A percentile compares a stretch with the other conserved stretches of the same genome.
Evolutionary conservation across 2,888 invertebrate genomes (phyloP).

Genomic region (Campopleginae sp.): DNA sequence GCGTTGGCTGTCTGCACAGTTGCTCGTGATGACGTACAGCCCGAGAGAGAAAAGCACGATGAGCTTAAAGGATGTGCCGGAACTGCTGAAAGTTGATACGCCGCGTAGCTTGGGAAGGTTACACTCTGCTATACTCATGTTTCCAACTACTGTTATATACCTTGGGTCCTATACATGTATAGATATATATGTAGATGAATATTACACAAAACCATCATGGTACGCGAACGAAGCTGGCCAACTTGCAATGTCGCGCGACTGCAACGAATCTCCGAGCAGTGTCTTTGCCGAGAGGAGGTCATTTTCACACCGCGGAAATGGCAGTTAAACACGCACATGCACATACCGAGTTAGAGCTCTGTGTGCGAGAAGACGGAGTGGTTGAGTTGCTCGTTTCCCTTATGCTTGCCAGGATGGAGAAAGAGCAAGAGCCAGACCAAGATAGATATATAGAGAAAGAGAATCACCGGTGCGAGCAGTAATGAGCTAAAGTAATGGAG

Average conservation of each 20-base stretch:
- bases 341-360: not conserved
- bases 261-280: conserved; percentile 30
- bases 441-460: not conserved
- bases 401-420: conserved; percentile 33
- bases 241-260: conserved; percentile 36
- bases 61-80: conserved; percentile 65
- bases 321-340: conserved; percentile 49
- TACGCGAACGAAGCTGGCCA: conserved; percentile 9
- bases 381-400: conserved; percentile 57
- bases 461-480: conserved; percentile 67
- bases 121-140: conserved; percentile 25
- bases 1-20: conserved; percentile 32
- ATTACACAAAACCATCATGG: not conserved
- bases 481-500: conserved; percentile 81
- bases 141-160: conserved; percentile 32
- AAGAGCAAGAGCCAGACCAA: conserved; percentile 34
- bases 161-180: not conserved
- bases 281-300: conserved; percentile 42
- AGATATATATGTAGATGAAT: not conserved
- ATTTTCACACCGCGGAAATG: conserved; percentile 56
- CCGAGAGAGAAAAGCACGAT: conserved; percentile 38
- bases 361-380: conserved; percentile 60
- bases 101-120: conserved; percentile 27
- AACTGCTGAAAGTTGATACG: conserved; percentile 66
- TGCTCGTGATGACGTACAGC: conserved; percentile 60